A percentile compares a stretch with the other conserved stretches of the same genome.
Evolutionary conservation across 2,797 vertebrate genomes (phyloP).

Genomic region (Hyperoplus immaculatus): DNA sequence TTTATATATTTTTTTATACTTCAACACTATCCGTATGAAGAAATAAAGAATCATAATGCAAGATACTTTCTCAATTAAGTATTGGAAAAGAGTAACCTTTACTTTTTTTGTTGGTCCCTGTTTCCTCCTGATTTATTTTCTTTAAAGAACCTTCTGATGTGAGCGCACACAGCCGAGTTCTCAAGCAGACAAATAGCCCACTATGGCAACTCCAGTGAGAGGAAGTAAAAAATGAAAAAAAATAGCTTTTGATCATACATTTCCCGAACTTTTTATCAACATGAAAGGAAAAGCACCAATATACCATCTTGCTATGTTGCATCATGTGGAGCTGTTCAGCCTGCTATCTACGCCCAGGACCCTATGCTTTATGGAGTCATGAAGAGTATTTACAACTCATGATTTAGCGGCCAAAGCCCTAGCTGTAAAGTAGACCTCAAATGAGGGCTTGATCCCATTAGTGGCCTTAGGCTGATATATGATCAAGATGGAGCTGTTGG

Average conservation of each 20-base stretch:
- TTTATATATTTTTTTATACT: conserved; percentile 20
- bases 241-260: background rate
- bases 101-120: conserved; percentile 31
- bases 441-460: conserved; percentile 76
- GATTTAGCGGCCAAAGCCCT: conserved; percentile 64
- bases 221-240: conserved; percentile 48
- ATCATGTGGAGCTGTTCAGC: conserved; percentile 11
- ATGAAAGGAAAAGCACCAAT: background rate
- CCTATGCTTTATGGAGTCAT: conserved; percentile 57
- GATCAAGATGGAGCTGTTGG: conserved; percentile 37
- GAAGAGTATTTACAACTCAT: conserved; percentile 69
- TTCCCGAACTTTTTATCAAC: background rate
- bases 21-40: conserved; percentile 80
- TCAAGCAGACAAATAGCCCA: conserved; percentile 41
- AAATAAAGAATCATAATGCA: conserved; percentile 82
- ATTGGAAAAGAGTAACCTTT: conserved; percentile 24
- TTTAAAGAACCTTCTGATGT: conserved; percentile 50
- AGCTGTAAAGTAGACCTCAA: conserved; percentile 67
- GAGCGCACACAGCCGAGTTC: conserved; percentile 70
- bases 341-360: conserved; percentile 41
- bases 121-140: conserved; percentile 46
- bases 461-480: conserved; percentile 61
- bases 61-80: conserved; percentile 46
- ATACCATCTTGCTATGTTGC: conserved; percentile 5
- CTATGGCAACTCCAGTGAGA: conserved; percentile 67